phyloP scores from a whole-genome alignment of 2,113 vertebrate genomes.

The Gymnocephalus cernua region DNA sequence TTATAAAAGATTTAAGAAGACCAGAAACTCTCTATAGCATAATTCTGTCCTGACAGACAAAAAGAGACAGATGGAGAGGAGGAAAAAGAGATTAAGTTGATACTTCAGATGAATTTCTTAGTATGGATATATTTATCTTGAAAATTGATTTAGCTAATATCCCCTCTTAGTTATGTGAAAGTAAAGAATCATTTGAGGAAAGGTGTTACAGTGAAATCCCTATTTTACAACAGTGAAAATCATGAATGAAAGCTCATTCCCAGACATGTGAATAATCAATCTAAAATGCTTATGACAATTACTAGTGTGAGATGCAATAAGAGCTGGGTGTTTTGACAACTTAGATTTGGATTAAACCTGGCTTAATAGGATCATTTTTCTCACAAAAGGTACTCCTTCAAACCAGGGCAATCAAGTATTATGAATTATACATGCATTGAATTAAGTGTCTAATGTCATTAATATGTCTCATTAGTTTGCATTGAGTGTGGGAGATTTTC shows the following conservation, averaged over 20 bases:
- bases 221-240: slow-evolving; percentile 87
- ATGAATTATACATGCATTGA: slow-evolving; percentile 99
- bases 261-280: slow-evolving; percentile 93
- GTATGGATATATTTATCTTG: slow-evolving; percentile 74
- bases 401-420: slow-evolving; percentile 96
- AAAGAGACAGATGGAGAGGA: not conserved
- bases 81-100: slow-evolving; percentile 47
- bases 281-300: slow-evolving; percentile 97
- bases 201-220: slow-evolving; percentile 88
- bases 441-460: slow-evolving; percentile 96
- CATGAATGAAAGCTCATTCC: slow-evolving; percentile 93
- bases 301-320: slow-evolving; percentile 90
- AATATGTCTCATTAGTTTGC: slow-evolving; percentile 99
- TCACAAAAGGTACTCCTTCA: slow-evolving; percentile 93
- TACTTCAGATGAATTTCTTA: slow-evolving; percentile 66
- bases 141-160: slow-evolving; percentile 85
- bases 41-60: not conserved
- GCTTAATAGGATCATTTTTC: slow-evolving; percentile 98
- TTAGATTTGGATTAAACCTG: slow-evolving; percentile 96
- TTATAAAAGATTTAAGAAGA: slow-evolving; percentile 15
- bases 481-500: slow-evolving; percentile 87
- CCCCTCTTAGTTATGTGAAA: slow-evolving; percentile 86
- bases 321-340: slow-evolving; percentile 93
- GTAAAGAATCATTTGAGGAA: slow-evolving; percentile 82
- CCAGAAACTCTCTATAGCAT: not conserved